Evolutionary conservation across 2,113 vertebrate species (phyloP), one percentile per base, ranked within the genome.

Genomic region (Speoplatyrhinus poulsoni): DNA sequence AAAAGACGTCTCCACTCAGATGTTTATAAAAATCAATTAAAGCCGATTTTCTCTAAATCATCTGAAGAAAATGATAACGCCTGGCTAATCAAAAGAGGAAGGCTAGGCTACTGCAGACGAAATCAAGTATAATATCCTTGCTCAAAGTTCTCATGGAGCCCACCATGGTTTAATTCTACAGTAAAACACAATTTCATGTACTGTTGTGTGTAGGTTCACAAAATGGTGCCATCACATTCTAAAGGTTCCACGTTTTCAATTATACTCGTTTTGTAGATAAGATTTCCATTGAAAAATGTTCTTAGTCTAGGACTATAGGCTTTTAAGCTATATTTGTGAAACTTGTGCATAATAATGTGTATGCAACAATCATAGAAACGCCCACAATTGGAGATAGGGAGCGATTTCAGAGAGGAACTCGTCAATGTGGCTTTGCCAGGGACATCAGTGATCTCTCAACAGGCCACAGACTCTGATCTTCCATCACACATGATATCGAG

Each of bases 361-460:
- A 5, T 9, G 53, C 54, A 55, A 17, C n/a, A 55, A 55, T 55
- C 54, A 3, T 9, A 16, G 8, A 55, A 55, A 19, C 36, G 7
- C 4, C 36, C 36, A 8, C 36, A 41, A 8, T 41, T 41, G 36
- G 36, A 41, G 36, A 55, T 6, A 50, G 17, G 54, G 16, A 11
- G 54, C 0, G 7, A 55, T 55, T 55, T 16, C n/a, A 55, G 26
- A 26, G 26, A 26, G 54, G 19, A 46, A 76, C 88, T 71, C 55
- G 67, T 71, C 81, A 76, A 69, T 72, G 77, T 64, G 62, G 78
- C 82, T 89, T 81, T 81, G 75, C 67, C 65, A 76, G 73, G 79
- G 79, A 66, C 81, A 73, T 62, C 61, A 47, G 79, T 85, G 82
- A 88, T 84, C 82, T 81, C 79, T 72, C 79, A 74, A 63, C 16